Evolutionary conservation across 2,113 vertebrate species (phyloP).

Genomic region (Thunnus thynnus): DNA sequence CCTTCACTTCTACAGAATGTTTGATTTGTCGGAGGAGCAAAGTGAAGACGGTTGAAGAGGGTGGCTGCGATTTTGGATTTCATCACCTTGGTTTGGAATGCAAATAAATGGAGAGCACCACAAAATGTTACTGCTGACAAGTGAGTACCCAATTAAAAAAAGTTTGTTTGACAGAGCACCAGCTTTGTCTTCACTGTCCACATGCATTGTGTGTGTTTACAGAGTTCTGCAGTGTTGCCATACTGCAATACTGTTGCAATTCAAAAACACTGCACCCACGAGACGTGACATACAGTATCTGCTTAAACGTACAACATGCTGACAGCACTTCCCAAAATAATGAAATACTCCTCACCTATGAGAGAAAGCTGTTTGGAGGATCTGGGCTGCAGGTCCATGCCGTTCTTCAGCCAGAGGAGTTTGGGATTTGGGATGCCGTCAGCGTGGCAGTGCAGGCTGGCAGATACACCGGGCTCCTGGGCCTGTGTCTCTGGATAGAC

Average conservation of each 20-base stretch:
- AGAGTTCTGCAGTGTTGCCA: constrained; percentile 8
- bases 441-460: constrained; percentile 92
- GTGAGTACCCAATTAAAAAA: constrained; percentile 13
- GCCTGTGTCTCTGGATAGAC: constrained; percentile 97
- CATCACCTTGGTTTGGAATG: constrained; percentile 5
- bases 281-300: constrained; percentile 16
- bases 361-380: constrained; percentile 92
- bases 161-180: background rate
- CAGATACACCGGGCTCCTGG: constrained; percentile 93
- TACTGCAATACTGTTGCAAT: constrained; percentile 6
- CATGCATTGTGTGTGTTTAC: background rate
- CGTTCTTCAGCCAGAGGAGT: constrained; percentile 96
- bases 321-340: constrained; percentile 15
- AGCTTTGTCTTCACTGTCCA: background rate
- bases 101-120: constrained; percentile 7
- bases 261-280: background rate
- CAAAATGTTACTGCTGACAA: constrained; percentile 13
- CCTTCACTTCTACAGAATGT: constrained; percentile 16
- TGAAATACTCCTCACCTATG: constrained; percentile 86
- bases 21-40: constrained; percentile 15
- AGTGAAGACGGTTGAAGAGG: constrained; percentile 12
- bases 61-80: constrained; percentile 19
- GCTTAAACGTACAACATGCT: background rate
- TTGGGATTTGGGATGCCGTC: constrained; percentile 95
- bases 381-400: constrained; percentile 89